Evolutionary conservation across 2,113 vertebrate genomes (phyloP).

Genomic region (Lonchura striata): DNA sequence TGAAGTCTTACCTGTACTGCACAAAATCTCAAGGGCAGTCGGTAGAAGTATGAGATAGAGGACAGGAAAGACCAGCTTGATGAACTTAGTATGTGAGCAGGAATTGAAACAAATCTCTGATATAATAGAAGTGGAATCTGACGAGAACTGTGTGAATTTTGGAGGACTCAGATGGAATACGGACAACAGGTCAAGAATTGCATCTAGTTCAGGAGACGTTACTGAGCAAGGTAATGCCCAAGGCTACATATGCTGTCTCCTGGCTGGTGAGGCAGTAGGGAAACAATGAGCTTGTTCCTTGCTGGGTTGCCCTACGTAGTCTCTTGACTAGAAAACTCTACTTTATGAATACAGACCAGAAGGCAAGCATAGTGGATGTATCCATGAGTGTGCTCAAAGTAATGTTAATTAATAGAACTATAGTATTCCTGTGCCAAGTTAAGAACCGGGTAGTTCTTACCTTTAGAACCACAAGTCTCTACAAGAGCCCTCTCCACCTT

Average conservation of each 20-base stretch:
- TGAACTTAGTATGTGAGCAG: neutral
- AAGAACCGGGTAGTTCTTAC: neutral
- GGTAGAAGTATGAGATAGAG: neutral
- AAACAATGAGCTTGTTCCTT: neutral
- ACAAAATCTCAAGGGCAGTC: neutral
- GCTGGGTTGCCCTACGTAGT: neutral
- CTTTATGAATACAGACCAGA: neutral
- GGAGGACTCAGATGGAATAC: neutral
- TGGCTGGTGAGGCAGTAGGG: neutral
- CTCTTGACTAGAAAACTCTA: neutral
- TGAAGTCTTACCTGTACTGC: neutral
- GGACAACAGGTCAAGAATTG: neutral
- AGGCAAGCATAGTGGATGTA: rapidly evolving
- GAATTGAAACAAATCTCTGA: neutral
- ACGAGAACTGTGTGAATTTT: neutral
- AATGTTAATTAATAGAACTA: neutral
- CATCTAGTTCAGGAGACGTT: neutral
- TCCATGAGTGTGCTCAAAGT: neutral
- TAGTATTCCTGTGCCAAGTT: rapidly evolving
- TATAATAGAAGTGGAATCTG: rapidly evolving
- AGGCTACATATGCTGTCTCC: neutral
- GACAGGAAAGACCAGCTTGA: neutral
- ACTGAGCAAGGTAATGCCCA: neutral
- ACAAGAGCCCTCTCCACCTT: neutral
- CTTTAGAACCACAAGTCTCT: rapidly evolving